Conservation (phyloP, 2,113 vertebrate species). For the Oncorhynchus clarkii region DNA sequence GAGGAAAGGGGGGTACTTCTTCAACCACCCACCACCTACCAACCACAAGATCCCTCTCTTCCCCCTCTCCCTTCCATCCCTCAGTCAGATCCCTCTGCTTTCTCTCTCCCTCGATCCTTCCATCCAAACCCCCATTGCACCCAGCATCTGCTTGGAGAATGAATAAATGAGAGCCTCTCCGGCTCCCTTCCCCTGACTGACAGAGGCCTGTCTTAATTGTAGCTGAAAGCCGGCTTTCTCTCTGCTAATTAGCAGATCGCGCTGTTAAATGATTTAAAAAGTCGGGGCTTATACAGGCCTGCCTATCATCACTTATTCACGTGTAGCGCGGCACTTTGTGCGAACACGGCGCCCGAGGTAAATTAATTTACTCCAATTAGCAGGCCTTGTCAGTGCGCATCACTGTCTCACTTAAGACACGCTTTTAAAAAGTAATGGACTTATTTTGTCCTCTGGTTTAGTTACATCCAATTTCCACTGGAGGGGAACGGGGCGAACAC, state of each 20-base stretch:
- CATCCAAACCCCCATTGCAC: constrained; percentile 60
- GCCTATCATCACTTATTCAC: constrained; percentile 79
- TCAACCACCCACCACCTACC: constrained; percentile 25
- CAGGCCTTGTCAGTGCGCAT: constrained; percentile 72
- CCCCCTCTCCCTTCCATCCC: constrained; percentile 1
- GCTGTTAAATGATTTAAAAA: constrained; percentile 83
- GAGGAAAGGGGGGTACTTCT: constrained; percentile 36
- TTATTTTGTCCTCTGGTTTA: constrained; percentile 66
- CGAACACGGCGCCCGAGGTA: constrained; percentile 72
- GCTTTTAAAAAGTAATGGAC: constrained; percentile 69
- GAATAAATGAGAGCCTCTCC: constrained; percentile 70
- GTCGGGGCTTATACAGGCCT: constrained; percentile 68
- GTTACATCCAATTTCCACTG: constrained; percentile 62
- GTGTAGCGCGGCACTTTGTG: constrained; percentile 58
- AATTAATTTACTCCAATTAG: constrained; percentile 82
- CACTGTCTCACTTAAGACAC: constrained; percentile 56
- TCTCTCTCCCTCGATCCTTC: constrained; percentile 40
- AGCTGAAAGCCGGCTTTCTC: constrained; percentile 75
- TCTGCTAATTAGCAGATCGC: constrained; percentile 80
- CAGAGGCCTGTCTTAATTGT: constrained; percentile 73
- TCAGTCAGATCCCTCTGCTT: constrained; percentile 51
- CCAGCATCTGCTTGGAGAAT: constrained; percentile 73
- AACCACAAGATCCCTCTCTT: constrained; percentile 11
- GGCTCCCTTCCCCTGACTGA: constrained; percentile 55
- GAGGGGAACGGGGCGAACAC: constrained; percentile 57